Base-by-base conservation (phyloP, 30 jellyfish, hydroid and myxozoan genomes). In the Nemopilema nomurai region DNA sequence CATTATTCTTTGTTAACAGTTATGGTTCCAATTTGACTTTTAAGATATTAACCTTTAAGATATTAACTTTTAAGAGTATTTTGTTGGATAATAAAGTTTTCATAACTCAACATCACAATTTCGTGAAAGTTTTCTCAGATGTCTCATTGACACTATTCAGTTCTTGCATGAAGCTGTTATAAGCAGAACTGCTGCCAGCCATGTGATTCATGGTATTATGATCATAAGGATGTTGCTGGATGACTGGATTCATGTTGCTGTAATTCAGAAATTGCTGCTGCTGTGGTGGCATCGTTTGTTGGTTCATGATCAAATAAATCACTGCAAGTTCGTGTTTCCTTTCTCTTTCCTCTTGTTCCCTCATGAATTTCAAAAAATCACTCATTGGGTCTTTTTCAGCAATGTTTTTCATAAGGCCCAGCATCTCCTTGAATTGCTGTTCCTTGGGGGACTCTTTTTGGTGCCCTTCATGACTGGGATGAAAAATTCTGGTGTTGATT, bases 401-500 rank as follows among this genome's bases (percentile, higher is more conserved):
- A 23, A 80, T 30, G 25, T 67, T 41, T 80, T 79, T 65, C 77
- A 77, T 33, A 63, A 53, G 67, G 31, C 32, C 67, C 62, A 62
- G 64, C n/a, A n/a, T n/a, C n/a, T n/a, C n/a, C n/a, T n/a, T n/a
- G n/a, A n/a, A n/a, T n/a, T n/a, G n/a, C n/a, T n/a, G n/a, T n/a
- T n/a, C n/a, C n/a, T n/a, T n/a, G n/a, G n/a, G n/a, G n/a, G n/a
- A 72, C 70, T 64, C 70, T 81, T 67, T 72, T 71, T 73, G 75
- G 80, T n/a, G 69, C 86, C n/a, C 86, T 71, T 83, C 62, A 8
- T 83, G 25, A 71, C 86, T 28, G 92, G 92, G 19, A 83, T 69
- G 67, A 50, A 83, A 53, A 53, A 52, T 17, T 83, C 92, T 65
- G 24, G 80, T 83, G 86, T 18, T 22, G 86, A 24, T 30, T 80